Base-by-base conservation (phyloP, 2,888 invertebrate genomes). In the Drosophila fulvimacula region DNA sequence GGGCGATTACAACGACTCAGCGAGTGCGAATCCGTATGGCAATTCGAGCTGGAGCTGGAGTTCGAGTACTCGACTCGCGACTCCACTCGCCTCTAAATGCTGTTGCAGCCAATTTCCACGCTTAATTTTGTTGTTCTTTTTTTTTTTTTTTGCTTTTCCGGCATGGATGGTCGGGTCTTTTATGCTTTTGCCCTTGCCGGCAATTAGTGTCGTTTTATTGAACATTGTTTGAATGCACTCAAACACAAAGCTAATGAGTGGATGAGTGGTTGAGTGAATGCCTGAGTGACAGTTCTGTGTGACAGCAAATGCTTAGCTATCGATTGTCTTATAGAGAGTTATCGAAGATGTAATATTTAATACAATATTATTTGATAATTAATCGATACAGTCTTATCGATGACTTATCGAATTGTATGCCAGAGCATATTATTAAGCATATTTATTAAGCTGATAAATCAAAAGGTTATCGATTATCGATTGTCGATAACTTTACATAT, bases 151-250 rank as follows among this genome's bases (percentile, higher is more conserved):
- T 51, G 86, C 77, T 79, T 88, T 88, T 88, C 82, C 82, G 82
- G 86, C 85, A 57, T 57, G 65, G 81, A 69, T 73, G 71, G 67
- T 65, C 57, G 56, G 65, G 59, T 57, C 61, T 71, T 68, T 79
- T 67, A 63, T 86, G 86, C 71, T 80, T 72, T 69, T 86, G 87
- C 87, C 87, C 87, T 87, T 87, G 87, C 79, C 51, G 72, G 57
- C 90, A 87, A 90, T 87, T 87, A 81, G 75, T 76, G 88, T 77
- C 73, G 58, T 81, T 83, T 78, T 82, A 87, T 87, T 65, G 82
- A 79, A 67, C 88, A 82, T 87, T 82, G 77, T 83, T 76, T 87
- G 76, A 58, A 49, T 79, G 76, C 73, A 72, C 52, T 61, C 77
- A 69, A 69, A 70, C 60, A 66, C 74, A 68, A 46, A 66, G 68